Conservation (phyloP, 2,113 vertebrate genomes). For the Siphamia tubifer region DNA sequence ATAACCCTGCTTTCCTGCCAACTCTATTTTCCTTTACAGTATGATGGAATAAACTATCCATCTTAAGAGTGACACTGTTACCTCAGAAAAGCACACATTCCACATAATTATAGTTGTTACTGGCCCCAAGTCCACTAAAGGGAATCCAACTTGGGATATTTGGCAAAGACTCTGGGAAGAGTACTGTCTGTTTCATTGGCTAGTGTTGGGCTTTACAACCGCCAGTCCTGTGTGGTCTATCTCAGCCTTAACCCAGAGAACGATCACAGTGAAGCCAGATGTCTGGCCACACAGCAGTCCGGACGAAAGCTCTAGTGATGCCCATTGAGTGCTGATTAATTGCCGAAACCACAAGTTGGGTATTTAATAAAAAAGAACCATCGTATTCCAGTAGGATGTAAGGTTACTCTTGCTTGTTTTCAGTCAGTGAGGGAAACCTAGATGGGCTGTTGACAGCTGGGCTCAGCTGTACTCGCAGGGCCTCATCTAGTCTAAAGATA, state of each 20-base stretch:
- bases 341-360: slow-evolving; percentile 53
- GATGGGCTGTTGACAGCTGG: slow-evolving; percentile 39
- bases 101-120: slow-evolving; percentile 78
- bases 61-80: slow-evolving; percentile 67
- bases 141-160: slow-evolving; percentile 66
- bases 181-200: slow-evolving; percentile 58
- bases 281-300: slow-evolving; percentile 56
- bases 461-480: slow-evolving; percentile 32
- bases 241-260: slow-evolving; percentile 46
- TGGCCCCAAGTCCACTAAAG: slow-evolving; percentile 60
- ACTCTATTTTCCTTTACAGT: slow-evolving; percentile 65
- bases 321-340: slow-evolving; percentile 55
- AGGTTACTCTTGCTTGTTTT: slow-evolving; percentile 47
- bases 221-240: slow-evolving; percentile 76
- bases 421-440: background rate
- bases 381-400: slow-evolving; percentile 12
- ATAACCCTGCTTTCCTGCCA: slow-evolving; percentile 50
- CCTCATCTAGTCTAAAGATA: slow-evolving; percentile 53
- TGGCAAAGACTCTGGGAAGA: slow-evolving; percentile 59
- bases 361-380: slow-evolving; percentile 50
- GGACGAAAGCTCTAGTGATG: slow-evolving; percentile 49
- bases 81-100: slow-evolving; percentile 75
- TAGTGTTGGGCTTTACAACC: slow-evolving; percentile 39
- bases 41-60: slow-evolving; percentile 70
- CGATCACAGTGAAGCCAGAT: slow-evolving; percentile 53